A percentile compares a stretch with the other conserved stretches of the same genome.
phyloP scores from a whole-genome alignment of 2,888 invertebrate genomes.

The Pasiphila rectangulata region DNA sequence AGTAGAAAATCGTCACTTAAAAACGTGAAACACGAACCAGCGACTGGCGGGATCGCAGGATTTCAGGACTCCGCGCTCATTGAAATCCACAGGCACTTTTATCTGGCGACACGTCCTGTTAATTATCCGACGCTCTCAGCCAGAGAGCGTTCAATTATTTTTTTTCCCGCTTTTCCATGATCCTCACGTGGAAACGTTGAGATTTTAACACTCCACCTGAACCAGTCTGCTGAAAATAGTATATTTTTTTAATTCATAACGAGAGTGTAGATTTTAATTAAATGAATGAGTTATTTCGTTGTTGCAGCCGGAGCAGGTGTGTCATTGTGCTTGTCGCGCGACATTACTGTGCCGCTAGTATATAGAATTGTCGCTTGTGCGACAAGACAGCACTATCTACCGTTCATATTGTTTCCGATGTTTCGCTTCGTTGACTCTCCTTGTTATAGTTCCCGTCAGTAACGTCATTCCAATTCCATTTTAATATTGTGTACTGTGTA shows the following conservation, averaged over 20 bases:
- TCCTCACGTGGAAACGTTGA: conserved; percentile 75
- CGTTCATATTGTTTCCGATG: conserved; percentile 48
- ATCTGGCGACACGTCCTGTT: conserved; percentile 78
- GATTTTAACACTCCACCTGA: conserved; percentile 79
- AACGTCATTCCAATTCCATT: not conserved
- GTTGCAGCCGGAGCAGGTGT: conserved; percentile 37
- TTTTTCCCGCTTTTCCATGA: conserved; percentile 69
- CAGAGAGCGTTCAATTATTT: conserved; percentile 76
- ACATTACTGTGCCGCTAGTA: conserved; percentile 42
- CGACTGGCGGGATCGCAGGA: conserved; percentile 51
- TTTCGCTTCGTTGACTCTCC: conserved; percentile 42
- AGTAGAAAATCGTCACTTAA: conserved; percentile 67
- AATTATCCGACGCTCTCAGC: conserved; percentile 75
- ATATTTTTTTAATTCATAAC: conserved; percentile 56
- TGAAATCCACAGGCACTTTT: conserved; percentile 73
- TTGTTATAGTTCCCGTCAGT: conserved; percentile 15
- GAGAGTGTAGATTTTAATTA: conserved; percentile 69
- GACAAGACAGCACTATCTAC: conserved; percentile 37
- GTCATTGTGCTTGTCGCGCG: conserved; percentile 37
- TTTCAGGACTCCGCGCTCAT: conserved; percentile 61
- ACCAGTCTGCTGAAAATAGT: conserved; percentile 69
- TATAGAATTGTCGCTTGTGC: no score
- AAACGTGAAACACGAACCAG: conserved; percentile 57
- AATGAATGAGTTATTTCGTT: conserved; percentile 66
- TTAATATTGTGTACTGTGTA: not conserved